Percentiles rank a stretch among this genome's conserved stretches.
Conservation (phyloP, 2,888 invertebrate genomes). For the Philereme vetulata region DNA sequence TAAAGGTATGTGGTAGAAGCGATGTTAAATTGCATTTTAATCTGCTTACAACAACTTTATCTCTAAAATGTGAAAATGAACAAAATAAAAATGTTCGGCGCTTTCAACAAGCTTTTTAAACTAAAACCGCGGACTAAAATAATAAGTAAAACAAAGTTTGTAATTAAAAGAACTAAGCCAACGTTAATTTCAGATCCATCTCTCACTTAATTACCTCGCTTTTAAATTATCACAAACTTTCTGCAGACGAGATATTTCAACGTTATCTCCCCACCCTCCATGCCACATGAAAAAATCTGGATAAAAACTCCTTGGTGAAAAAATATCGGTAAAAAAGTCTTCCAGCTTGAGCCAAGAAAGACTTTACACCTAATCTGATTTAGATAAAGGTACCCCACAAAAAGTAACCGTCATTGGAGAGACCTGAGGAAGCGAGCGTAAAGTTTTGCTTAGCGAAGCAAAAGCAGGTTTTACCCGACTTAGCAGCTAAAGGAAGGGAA, state of each 20-base stretch:
- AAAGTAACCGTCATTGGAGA: constrained; percentile 47
- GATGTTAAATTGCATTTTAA: too few species aligned
- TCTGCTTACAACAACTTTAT: too few species aligned
- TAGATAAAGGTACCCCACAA: constrained; percentile 67
- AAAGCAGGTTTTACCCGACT: not conserved
- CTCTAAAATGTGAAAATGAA: too few species aligned
- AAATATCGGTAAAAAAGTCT: constrained; percentile 47
- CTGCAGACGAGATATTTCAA: constrained; percentile 43
- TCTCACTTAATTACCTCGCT: constrained; percentile 46
- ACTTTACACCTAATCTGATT: constrained; percentile 70
- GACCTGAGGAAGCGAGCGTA: constrained; percentile 4
- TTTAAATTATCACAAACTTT: constrained; percentile 46
- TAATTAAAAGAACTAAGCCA: constrained; percentile 30
- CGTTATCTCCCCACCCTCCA: constrained; percentile 48
- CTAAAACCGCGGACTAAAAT: constrained; percentile 3
- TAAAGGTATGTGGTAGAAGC: too few species aligned
- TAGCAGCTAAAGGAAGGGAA: too few species aligned
- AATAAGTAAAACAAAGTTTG: constrained; percentile 13
- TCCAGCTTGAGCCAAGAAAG: constrained; percentile 49
- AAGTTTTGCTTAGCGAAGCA: not conserved
- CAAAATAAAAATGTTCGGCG: too few species aligned
- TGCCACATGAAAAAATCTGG: constrained; percentile 44
- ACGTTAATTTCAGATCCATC: constrained; percentile 34
- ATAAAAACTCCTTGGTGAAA: constrained; percentile 34
- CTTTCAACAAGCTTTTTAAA: not conserved